These are phyloP conservation scores for Rhimphoctona megacephalus DNA, from an alignment of 2,888 invertebrate genomes.

Conservation along the genomic window DNA sequence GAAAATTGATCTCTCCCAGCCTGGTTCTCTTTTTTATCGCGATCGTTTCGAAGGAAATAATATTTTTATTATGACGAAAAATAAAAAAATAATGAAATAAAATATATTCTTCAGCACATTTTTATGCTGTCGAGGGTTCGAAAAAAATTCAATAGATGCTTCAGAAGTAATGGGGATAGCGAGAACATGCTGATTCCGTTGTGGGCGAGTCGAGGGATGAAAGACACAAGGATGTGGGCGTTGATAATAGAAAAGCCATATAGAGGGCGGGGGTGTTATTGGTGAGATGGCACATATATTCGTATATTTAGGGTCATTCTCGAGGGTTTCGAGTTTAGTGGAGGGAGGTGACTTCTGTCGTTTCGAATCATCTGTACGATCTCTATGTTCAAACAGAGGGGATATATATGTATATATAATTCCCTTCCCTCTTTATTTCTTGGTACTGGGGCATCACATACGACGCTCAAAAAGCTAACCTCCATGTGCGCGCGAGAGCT, in stretches of 20 bases:
- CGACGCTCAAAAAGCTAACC: conserved; percentile 59
- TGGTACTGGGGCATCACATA: background rate
- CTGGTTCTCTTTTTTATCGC: background rate
- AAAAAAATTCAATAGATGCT: conserved; percentile 37
- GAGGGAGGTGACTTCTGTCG: conserved; percentile 69
- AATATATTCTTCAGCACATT: background rate
- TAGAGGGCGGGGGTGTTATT: conserved; percentile 43
- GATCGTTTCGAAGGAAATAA: conserved; percentile 16
- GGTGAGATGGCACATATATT: conserved; percentile 47
- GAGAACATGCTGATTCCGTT: conserved; percentile 18
- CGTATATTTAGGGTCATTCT: conserved; percentile 60
- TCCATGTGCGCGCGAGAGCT: conserved; percentile 40
- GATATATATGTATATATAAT: background rate
- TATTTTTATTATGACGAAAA: conserved; percentile 43
- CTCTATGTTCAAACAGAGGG: conserved; percentile 4
- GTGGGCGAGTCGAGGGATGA: conserved; percentile 35
- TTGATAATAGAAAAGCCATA: conserved; percentile 61
- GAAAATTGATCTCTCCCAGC: conserved; percentile 11
- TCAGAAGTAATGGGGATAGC: conserved; percentile 24
- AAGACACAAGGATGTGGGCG: conserved; percentile 42
- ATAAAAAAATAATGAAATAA: conserved; percentile 3
- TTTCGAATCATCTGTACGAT: conserved; percentile 42
- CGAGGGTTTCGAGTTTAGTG: conserved; percentile 74
- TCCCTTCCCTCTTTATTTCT: conserved; percentile 20
- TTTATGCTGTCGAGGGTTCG: conserved; percentile 5